These are phyloP conservation scores for Yponomeuta plumbellus DNA, from an alignment of 2,888 invertebrate species.

Conservation along the genomic window DNA sequence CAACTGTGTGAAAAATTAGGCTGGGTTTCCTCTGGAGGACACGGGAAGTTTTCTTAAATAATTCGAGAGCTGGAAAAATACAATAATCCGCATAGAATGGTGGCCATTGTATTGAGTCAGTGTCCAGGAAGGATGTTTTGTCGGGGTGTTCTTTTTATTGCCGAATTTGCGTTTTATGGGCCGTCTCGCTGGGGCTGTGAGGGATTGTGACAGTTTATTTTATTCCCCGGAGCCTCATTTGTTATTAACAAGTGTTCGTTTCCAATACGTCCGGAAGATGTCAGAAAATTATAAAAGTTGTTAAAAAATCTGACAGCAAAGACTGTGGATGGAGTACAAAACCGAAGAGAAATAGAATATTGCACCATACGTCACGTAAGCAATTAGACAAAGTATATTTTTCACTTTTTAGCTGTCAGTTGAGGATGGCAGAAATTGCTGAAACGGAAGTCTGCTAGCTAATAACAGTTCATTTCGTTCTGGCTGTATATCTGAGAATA, in stretches of 20 bases:
- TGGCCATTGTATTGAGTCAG: slow-evolving; percentile 69
- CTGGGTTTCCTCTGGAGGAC: slow-evolving; percentile 35
- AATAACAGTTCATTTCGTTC: too few species aligned
- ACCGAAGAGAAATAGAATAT: too few species aligned
- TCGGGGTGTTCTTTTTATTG: slow-evolving; percentile 71
- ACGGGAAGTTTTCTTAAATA: slow-evolving; percentile 63
- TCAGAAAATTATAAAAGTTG: neutral
- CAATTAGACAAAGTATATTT: too few species aligned
- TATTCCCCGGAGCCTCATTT: slow-evolving; percentile 8
- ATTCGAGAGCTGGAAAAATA: slow-evolving; percentile 72
- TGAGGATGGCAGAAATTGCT: too few species aligned
- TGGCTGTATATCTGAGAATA: too few species aligned
- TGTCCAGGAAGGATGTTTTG: slow-evolving; percentile 75
- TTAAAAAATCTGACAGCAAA: neutral
- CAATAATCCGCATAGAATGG: slow-evolving; percentile 70
- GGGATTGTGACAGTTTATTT: slow-evolving; percentile 55
- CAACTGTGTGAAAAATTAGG: slow-evolving; percentile 35
- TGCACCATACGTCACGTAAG: too few species aligned
- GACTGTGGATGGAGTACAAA: too few species aligned
- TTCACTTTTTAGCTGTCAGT: too few species aligned
- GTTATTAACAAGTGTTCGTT: neutral
- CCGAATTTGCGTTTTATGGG: slow-evolving; percentile 74
- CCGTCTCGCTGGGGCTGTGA: slow-evolving; percentile 57
- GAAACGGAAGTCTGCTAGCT: too few species aligned
- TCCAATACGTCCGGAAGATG: neutral